Evolutionary conservation across 2,888 invertebrate species (phyloP).

Genomic region (Amblyjoppa fuscipennis): DNA sequence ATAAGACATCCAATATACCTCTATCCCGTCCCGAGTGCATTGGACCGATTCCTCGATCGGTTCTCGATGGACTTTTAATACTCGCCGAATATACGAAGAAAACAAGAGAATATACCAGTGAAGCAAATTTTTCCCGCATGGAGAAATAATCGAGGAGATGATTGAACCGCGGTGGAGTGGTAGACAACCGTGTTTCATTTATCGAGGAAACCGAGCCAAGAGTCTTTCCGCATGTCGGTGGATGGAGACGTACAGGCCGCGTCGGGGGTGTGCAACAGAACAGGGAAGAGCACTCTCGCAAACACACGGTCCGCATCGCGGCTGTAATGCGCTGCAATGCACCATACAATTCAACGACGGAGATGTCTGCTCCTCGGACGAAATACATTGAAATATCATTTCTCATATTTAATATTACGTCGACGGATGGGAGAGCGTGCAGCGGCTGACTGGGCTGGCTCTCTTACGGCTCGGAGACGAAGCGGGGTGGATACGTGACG

Average conservation of each 20-base stretch:
- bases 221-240: not conserved
- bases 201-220: slow-evolving; percentile 12
- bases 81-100: not conserved
- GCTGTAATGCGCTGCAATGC: slow-evolving; percentile 10
- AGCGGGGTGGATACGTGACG: slow-evolving; percentile 22
- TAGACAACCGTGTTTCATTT: slow-evolving; percentile 15
- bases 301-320: slow-evolving; percentile 21
- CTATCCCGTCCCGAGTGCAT: not conserved
- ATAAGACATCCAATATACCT: slow-evolving; percentile 21
- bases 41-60: slow-evolving; percentile 21
- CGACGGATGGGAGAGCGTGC: slow-evolving; percentile 25
- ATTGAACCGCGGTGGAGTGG: not conserved
- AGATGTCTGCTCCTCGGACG: slow-evolving; percentile 65
- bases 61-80: not conserved
- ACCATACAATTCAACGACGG: slow-evolving; percentile 21
- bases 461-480: slow-evolving; percentile 2
- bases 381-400: slow-evolving; percentile 79
- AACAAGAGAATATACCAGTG: not conserved
- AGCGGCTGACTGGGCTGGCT: not conserved
- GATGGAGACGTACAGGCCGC: slow-evolving; percentile 25
- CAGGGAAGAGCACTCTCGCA: slow-evolving; percentile 58
- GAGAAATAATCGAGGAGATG: not conserved
- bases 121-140: not conserved
- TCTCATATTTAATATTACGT: slow-evolving; percentile 78
- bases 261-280: not conserved